These are phyloP conservation scores for Eupithecia exiguata DNA, from an alignment of 2,888 invertebrate species.

Conservation along the genomic window DNA sequence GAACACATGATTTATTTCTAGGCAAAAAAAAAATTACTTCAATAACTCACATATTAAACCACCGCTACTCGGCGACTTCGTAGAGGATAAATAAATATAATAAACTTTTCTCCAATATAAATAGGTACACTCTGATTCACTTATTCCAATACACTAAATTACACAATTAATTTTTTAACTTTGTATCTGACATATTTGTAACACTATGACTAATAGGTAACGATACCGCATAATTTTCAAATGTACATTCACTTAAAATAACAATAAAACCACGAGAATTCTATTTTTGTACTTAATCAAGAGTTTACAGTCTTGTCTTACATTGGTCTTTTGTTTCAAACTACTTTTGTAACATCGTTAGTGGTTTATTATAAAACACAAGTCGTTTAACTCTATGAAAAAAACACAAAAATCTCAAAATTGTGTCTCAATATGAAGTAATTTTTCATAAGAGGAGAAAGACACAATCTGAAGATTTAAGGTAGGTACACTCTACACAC, in stretches of 20 bases:
- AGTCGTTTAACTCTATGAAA: background rate
- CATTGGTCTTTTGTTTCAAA: constrained; percentile 72
- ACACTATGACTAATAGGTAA: constrained; percentile 72
- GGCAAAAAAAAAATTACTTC: constrained; percentile 19
- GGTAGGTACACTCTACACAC: background rate
- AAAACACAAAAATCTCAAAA: background rate
- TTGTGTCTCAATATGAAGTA: background rate
- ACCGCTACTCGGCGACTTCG: constrained; percentile 18
- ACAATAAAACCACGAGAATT: constrained; percentile 37
- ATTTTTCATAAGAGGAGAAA: background rate
- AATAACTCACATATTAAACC: constrained; percentile 20
- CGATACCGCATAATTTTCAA: constrained; percentile 66
- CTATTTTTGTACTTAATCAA: constrained; percentile 75
- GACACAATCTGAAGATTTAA: constrained; percentile 10
- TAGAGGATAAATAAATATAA: constrained; percentile 48
- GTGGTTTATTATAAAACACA: background rate
- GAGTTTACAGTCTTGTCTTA: constrained; percentile 75
- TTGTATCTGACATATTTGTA: constrained; percentile 14
- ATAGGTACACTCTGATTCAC: constrained; percentile 66
- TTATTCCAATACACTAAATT: constrained; percentile 34
- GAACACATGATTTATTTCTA: constrained; percentile 30
- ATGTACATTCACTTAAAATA: constrained; percentile 54
- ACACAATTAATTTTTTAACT: constrained; percentile 31
- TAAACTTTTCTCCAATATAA: constrained; percentile 60
- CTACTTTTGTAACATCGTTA: constrained; percentile 29